phyloP scores from a whole-genome alignment of 2,797 vertebrate species.

The Philypnodon macrostomus region DNA sequence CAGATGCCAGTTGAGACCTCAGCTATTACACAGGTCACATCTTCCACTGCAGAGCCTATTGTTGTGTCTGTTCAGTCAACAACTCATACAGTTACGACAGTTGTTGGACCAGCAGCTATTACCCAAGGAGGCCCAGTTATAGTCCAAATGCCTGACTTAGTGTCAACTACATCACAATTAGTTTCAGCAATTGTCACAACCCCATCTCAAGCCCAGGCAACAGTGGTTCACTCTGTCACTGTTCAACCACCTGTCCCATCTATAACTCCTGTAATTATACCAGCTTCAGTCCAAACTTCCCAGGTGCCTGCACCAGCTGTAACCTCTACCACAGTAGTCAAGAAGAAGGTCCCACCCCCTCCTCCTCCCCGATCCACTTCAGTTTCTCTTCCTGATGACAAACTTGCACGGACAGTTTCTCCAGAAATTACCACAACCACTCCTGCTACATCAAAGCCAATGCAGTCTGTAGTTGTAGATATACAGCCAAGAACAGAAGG shows the following conservation, averaged over 20 bases:
- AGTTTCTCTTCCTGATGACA: slow-evolving; percentile 56
- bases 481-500: slow-evolving; percentile 68
- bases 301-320: slow-evolving; percentile 28
- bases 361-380: slow-evolving; percentile 70
- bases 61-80: slow-evolving; percentile 46
- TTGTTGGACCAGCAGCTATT: slow-evolving; percentile 7
- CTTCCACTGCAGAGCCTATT: slow-evolving; percentile 38
- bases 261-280: slow-evolving; percentile 31
- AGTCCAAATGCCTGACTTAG: slow-evolving; percentile 71
- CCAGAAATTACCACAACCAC: slow-evolving; percentile 40
- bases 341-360: slow-evolving; percentile 70
- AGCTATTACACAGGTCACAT: slow-evolving; percentile 49
- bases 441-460: slow-evolving; percentile 38
- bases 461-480: slow-evolving; percentile 71
- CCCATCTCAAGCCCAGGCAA: slow-evolving; percentile 42
- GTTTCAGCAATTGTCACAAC: slow-evolving; percentile 44
- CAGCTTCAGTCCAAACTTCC: slow-evolving; percentile 27
- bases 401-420: slow-evolving; percentile 37
- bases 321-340: slow-evolving; percentile 63
- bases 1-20: slow-evolving; percentile 47
- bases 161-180: slow-evolving; percentile 64
- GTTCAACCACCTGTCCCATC: slow-evolving; percentile 45
- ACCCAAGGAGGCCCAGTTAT: slow-evolving; percentile 48
- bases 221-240: slow-evolving; percentile 53
- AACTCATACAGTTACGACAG: slow-evolving; percentile 23